Evolutionary conservation across 2,797 vertebrate species (phyloP), one percentile per base, ranked within the genome.

Genomic region (Parauchenoglanis ngamensis): DNA sequence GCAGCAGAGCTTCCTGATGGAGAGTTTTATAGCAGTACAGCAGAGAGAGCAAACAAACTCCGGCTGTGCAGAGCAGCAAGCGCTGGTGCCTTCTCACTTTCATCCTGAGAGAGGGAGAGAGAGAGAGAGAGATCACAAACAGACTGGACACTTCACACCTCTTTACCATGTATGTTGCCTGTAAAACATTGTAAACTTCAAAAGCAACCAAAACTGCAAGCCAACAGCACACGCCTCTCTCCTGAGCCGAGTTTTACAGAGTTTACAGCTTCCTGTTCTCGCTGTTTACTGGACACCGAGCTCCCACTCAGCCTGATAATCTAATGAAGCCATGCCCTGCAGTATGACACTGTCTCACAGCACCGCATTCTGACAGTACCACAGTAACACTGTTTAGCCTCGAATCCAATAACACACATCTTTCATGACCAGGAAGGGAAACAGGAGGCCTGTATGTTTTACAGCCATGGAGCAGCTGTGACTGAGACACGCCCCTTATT

Each of bases 11-110:
- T 92, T 96, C 95, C 85, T 96, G 96, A 84, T 96, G 96, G 86
- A 97, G 94, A 79, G 95, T 95, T 93, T 96, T 96, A 91, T 96
- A 96, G 94, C 96, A 97, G 92, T 97, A 96, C 89, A 97, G 93
- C 90, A 96, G 95, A 85, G 96, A 97, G 91, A 97, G 94, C 90
- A 96, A 95, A 93, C 96, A 96, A 87, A 97, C 95, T 92, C 96
- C 96, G 86, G 95, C 96, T 92, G 96, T 95, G 93, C 96, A 97
- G 92, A 97, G 93, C 93, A 97, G 91, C 90, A 97, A 96, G 91
- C 95, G 93, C 89, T 95, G 96, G 94, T 96, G 94, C 86, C 96
- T 96, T 94, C 96, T 95, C 94, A 96, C 95, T 94, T 96, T 97
- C 95, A 96, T 95, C 95, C 96, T 97, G 86, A 67, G 80, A 85